These are phyloP conservation scores for Xanthia icteritia DNA, from an alignment of 2,888 invertebrate genomes.

Conservation along the genomic window DNA sequence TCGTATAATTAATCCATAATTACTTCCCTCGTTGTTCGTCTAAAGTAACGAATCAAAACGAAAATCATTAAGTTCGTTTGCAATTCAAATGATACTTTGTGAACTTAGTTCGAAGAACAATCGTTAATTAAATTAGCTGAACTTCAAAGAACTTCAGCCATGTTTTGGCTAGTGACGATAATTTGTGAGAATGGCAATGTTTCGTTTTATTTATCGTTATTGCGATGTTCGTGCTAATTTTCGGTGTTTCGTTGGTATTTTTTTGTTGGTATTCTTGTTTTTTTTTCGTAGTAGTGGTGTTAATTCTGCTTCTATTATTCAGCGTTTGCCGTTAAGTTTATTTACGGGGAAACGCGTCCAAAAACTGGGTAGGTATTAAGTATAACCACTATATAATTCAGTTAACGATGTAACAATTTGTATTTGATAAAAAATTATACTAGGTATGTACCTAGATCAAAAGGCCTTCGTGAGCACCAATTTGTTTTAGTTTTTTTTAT, in stretches of 20 bases:
- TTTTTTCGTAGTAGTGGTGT: not conserved
- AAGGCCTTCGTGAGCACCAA: too few relatives aligned
- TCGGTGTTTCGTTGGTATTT: not conserved
- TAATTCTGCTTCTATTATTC: constrained; percentile 8
- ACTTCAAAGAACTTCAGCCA: constrained; percentile 57
- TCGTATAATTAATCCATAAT: constrained; percentile 49
- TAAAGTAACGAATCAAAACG: constrained; percentile 68
- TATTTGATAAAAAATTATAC: too few relatives aligned
- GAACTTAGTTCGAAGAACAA: constrained; percentile 69
- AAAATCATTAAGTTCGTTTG: constrained; percentile 75
- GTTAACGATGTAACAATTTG: too few relatives aligned
- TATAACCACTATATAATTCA: too few relatives aligned
- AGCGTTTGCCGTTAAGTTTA: not conserved
- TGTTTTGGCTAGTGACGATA: constrained; percentile 58
- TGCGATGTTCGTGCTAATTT: constrained; percentile 17
- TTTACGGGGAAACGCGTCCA: not conserved
- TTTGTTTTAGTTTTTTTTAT: too few relatives aligned
- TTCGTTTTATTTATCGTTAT: constrained; percentile 48
- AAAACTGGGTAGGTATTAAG: not conserved
- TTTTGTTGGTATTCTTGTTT: constrained; percentile 6
- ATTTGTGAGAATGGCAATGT: constrained; percentile 48
- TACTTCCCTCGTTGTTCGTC: constrained; percentile 51
- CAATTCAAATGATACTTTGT: constrained; percentile 74
- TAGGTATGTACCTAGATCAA: too few relatives aligned
- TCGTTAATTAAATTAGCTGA: constrained; percentile 72